Conservation (phyloP, 2,113 vertebrate species). For the Gavialis gangeticus region DNA sequence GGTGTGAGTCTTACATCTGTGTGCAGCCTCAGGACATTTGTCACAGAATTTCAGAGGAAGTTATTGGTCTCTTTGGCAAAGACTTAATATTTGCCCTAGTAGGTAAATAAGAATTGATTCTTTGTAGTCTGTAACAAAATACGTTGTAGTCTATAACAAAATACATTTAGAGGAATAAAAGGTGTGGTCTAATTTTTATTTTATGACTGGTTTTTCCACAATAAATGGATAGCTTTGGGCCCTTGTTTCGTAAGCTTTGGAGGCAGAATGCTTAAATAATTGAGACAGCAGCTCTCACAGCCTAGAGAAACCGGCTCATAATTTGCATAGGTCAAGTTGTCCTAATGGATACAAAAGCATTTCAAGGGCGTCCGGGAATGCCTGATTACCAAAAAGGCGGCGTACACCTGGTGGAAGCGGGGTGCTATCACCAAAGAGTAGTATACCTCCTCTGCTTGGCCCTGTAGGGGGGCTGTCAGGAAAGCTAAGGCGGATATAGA, state of each 20-base stretch:
- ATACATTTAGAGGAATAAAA: not conserved
- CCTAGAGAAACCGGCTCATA: not conserved
- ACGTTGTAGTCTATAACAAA: not conserved
- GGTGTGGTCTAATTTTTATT: not conserved
- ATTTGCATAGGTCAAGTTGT: not conserved
- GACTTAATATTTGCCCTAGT: too few relatives aligned
- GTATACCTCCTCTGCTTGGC: too few relatives aligned
- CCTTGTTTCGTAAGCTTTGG: not conserved
- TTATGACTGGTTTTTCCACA: not conserved
- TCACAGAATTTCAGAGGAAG: not conserved
- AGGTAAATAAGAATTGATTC: not conserved
- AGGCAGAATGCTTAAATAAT: not conserved
- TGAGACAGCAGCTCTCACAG: not conserved
- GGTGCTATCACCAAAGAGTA: too few relatives aligned
- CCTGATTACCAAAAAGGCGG: too few relatives aligned
- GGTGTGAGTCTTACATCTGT: too few relatives aligned
- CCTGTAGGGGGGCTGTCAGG: too few relatives aligned
- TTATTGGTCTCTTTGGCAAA: not conserved
- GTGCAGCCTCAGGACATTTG: not conserved
- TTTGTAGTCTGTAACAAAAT: accelerated
- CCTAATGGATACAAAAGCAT: not conserved
- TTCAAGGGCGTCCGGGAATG: too few relatives aligned
- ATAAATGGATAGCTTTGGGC: not conserved
- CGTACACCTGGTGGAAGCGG: too few relatives aligned
- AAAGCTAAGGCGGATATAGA: too few relatives aligned